Evolutionary conservation across 1,140 invertebrate genomes (phyloP).

Genomic region (Delia radicum): DNA sequence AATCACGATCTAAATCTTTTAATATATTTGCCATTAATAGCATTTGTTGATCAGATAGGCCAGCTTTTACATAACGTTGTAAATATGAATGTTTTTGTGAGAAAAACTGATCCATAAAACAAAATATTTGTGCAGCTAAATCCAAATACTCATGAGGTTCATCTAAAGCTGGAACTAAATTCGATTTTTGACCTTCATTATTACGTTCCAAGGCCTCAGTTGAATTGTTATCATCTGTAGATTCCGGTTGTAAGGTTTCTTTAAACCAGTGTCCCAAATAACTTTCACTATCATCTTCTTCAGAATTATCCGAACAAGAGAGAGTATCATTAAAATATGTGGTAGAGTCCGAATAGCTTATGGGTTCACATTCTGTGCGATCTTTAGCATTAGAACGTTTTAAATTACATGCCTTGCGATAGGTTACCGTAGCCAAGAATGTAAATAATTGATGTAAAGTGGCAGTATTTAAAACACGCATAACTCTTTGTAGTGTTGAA

Average conservation of each 20-base stretch:
- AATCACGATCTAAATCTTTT: slow-evolving; percentile 78
- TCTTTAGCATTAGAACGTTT: slow-evolving; percentile 75
- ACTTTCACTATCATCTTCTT: slow-evolving; percentile 84
- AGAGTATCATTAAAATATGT: slow-evolving; percentile 91
- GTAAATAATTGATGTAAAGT: slow-evolving; percentile 78
- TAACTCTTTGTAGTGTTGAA: slow-evolving; percentile 60
- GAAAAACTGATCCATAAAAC: slow-evolving; percentile 51
- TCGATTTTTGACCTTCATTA: slow-evolving; percentile 49
- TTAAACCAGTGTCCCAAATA: slow-evolving; percentile 91
- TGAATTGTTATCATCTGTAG: slow-evolving; percentile 62
- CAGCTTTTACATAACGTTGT: slow-evolving; percentile 62
- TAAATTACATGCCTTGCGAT: slow-evolving; percentile 83
- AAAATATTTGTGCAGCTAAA: slow-evolving; percentile 51
- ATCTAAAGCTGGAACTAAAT: slow-evolving; percentile 81
- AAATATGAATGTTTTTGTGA: slow-evolving; percentile 57
- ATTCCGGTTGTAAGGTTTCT: slow-evolving; percentile 80
- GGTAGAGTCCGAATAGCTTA: slow-evolving; percentile 84
- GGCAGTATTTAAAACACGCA: slow-evolving; percentile 54
- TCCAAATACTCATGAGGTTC: slow-evolving; percentile 73
- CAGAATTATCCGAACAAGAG: slow-evolving; percentile 85
- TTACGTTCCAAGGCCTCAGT: slow-evolving; percentile 56
- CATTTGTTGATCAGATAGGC: slow-evolving; percentile 74
- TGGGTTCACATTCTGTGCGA: slow-evolving; percentile 73
- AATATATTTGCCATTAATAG: slow-evolving; percentile 78
- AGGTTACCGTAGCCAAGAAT: slow-evolving; percentile 82